Evolutionary conservation across 2,113 vertebrate genomes (phyloP), one percentile per base, ranked within the genome.

Genomic region (Chaetops frenatus): DNA sequence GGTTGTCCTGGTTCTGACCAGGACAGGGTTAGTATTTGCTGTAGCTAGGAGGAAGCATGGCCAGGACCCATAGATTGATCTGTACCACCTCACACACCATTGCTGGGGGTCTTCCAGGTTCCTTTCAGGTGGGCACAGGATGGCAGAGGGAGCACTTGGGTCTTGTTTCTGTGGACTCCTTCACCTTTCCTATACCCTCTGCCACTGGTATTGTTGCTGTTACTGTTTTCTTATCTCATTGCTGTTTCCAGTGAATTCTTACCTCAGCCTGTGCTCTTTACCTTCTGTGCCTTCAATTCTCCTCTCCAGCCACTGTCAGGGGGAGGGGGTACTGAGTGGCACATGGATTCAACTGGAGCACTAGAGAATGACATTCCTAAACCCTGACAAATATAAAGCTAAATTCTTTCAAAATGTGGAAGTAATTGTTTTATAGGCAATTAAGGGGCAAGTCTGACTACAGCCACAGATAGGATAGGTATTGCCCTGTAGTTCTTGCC

Each of bases 371-470:
- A 61, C 71, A 90, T 69, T 83, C 71, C 86, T 70, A 62, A 77
- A 77, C 48, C 21, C 28, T 4, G 8, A 40, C 35, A 77, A 33
- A 82, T 40, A 56, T 6, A 66, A 48, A 94, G 48, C 22, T 85
- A 57, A 83, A 91, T 60, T 69, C 38, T 60, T 64, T 67, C 62
- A 53, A 57, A 77, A 86, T 42, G 35, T 73, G 42, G 21, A 77
- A 95, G 90, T 57, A 64, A 76, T 67, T 48, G 45, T 88, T 92
- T 88, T 92, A 36, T 27, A 88, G 15, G 31, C 48, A 78, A 25
- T 60, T 65, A 69, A 76, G 57, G 65, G 93, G n/a, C 48, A 85
- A 82, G 70, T 22, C 58, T 81, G 36, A 88, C 71, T 80, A n/a
- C 4, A 92, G 60, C n/a, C 50, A 64, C 23, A 87, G 45, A 19